Evolutionary conservation across 2,888 invertebrate species (phyloP), one percentile per base, ranked within the genome.

Genomic region (Apamea epomidion): DNA sequence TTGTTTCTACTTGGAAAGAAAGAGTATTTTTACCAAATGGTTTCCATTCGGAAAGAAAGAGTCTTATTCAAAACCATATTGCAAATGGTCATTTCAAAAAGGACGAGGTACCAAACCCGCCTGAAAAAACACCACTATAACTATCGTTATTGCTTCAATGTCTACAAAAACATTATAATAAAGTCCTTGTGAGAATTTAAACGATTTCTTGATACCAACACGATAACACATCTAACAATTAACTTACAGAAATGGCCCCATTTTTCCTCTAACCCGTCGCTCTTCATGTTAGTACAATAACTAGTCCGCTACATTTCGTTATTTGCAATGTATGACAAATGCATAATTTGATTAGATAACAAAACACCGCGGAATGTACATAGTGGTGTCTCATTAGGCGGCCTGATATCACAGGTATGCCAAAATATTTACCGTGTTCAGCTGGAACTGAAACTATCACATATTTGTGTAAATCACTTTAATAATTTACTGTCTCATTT

Each of bases 311-410:
- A 80, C 86, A 81, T 89, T 88, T 79, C 67, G 65, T 84, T 91
- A 92, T 93, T 91, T 91, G 88, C 89, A 83, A 83, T 89, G 87
- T 89, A 88, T 90, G 92, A 93, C 92, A 92, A 92, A 92, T 92
- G 92, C 91, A 92, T 82, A 91, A 92, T 91, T 90, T 91, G 93
- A 93, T 93, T 86, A 93, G 93, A 93, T 93, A 93, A 89, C 74
- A 69, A 69, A 74, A 71, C 77, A 86, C 74, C 80, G 62, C 58
- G 79, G 81, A 82, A 81, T 82, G 81, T 88, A 84, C 69, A 82
- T 37, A 76, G 62, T 62, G 7, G 14, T 82, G 85, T 80, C 81
- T 78, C 78, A 67, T 79, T 71, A 70, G 54, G 72, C 71, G 54
- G 81, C 64, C 65, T 74, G 84, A 80, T 90, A 90, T 80, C 86